Percentiles rank a stretch among this genome's conserved stretches.
Conservation (phyloP, 1,140 invertebrate species). For the Zelostemma sp. region DNA sequence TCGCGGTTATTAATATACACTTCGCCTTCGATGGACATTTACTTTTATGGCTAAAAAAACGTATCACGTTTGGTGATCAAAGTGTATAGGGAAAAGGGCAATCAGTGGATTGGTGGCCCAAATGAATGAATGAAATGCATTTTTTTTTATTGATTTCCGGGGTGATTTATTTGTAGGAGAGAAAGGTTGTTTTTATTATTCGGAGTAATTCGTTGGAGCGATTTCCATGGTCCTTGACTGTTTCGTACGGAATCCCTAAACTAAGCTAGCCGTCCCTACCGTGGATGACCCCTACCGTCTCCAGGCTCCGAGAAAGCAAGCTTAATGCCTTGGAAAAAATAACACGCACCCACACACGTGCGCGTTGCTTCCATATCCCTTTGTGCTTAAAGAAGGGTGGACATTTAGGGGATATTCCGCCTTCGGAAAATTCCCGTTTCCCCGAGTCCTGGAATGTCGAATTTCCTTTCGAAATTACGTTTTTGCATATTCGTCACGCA, state of each 20-base stretch:
- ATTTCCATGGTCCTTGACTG: constrained; percentile 44
- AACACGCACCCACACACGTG: constrained; percentile 56
- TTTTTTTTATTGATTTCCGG: constrained; percentile 4
- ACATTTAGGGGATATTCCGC: constrained; percentile 58
- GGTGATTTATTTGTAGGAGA: background rate
- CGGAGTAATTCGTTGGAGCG: constrained; percentile 7
- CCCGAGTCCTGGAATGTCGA: constrained; percentile 40
- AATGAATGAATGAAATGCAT: constrained; percentile 66
- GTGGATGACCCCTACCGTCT: constrained; percentile 33
- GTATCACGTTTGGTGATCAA: constrained; percentile 62
- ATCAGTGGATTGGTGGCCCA: constrained; percentile 66
- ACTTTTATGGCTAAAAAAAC: too few relatives aligned
- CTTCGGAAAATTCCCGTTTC: constrained; percentile 41
- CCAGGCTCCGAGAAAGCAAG: constrained; percentile 58
- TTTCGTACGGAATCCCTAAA: constrained; percentile 59
- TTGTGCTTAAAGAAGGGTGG: constrained; percentile 57
- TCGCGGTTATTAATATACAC: constrained; percentile 56
- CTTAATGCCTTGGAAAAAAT: constrained; percentile 70
- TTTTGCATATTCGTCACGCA: too few relatives aligned
- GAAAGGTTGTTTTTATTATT: background rate
- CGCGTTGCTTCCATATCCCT: constrained; percentile 55
- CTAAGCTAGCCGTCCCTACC: constrained; percentile 61
- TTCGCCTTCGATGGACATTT: constrained; percentile 10
- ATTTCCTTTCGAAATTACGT: too few relatives aligned
- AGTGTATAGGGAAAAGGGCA: constrained; percentile 55